phyloP scores from a whole-genome alignment of 2,113 vertebrate genomes.

The Sigmodon hispidus region DNA sequence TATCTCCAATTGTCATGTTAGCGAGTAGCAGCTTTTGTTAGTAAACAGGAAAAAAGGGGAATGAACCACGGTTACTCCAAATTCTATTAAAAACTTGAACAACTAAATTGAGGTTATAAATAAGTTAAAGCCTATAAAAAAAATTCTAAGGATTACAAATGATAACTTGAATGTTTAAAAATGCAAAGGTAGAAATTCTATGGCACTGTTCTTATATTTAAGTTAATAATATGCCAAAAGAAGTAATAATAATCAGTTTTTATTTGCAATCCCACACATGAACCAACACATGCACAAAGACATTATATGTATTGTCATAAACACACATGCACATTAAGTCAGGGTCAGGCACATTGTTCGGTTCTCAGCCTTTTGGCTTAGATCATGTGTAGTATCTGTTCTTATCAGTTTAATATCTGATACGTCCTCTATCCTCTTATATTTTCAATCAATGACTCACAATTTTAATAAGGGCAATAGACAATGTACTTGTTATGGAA shows the following conservation, averaged over 20 bases:
- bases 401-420: too few species aligned
- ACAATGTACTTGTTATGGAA: background rate
- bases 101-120: background rate
- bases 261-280: too few species aligned
- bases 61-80: background rate
- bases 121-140: background rate
- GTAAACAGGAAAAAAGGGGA: conserved; percentile 10
- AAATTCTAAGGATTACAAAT: background rate
- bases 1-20: background rate
- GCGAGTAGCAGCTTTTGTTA: background rate
- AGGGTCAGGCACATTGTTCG: too few species aligned
- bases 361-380: too few species aligned
- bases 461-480: background rate
- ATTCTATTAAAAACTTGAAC: background rate
- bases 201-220: background rate
- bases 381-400: too few species aligned
- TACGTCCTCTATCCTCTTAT: too few species aligned
- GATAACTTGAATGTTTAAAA: background rate
- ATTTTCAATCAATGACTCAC: background rate
- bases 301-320: background rate
- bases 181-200: background rate
- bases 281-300: background rate
- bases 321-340: too few species aligned
- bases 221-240: background rate
- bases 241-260: too few species aligned